These are phyloP conservation scores for Platynereis dumerilii DNA, from an alignment of 2,888 invertebrate genomes.

Conservation along the genomic window DNA sequence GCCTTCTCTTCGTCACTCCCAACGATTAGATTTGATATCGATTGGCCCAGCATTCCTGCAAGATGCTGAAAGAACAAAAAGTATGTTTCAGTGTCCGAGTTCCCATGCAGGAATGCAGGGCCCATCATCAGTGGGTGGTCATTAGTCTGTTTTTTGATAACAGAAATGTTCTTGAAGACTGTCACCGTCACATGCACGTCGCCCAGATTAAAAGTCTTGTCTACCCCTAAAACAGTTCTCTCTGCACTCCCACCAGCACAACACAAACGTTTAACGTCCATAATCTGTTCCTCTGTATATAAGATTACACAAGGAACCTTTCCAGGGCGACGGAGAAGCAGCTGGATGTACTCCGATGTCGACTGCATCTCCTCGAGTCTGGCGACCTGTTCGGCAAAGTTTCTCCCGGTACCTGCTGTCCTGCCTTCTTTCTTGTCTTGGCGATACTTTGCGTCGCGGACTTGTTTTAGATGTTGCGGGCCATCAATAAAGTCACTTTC, in stretches of 20 bases:
- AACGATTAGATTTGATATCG: not conserved
- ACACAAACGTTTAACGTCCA: not conserved
- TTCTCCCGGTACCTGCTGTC: not conserved
- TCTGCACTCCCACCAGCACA: not conserved
- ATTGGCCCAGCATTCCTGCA: not conserved
- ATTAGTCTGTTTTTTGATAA: not conserved
- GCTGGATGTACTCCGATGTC: not conserved
- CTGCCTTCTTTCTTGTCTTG: not conserved
- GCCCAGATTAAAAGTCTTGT: slow-evolving; percentile 1
- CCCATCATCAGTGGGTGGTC: not conserved
- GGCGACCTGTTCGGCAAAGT: not conserved
- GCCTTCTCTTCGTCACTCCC: slow-evolving; percentile 7
- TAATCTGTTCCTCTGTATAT: not conserved
- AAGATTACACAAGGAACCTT: not conserved
- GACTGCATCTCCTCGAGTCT: not conserved
- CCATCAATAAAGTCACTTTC: not conserved
- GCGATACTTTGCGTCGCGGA: not conserved
- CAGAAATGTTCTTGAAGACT: not conserved
- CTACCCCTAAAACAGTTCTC: not conserved
- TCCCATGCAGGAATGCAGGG: slow-evolving; percentile 2
- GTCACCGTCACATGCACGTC: slow-evolving; percentile 1
- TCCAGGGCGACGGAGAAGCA: not conserved
- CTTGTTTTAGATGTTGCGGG: not conserved
- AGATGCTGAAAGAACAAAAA: not conserved
- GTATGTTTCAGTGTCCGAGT: not conserved